A percentile compares a stretch with the other conserved stretches of the same genome.
phyloP scores from a whole-genome alignment of 2,797 vertebrate species.

The Bryconaethiops microstoma region DNA sequence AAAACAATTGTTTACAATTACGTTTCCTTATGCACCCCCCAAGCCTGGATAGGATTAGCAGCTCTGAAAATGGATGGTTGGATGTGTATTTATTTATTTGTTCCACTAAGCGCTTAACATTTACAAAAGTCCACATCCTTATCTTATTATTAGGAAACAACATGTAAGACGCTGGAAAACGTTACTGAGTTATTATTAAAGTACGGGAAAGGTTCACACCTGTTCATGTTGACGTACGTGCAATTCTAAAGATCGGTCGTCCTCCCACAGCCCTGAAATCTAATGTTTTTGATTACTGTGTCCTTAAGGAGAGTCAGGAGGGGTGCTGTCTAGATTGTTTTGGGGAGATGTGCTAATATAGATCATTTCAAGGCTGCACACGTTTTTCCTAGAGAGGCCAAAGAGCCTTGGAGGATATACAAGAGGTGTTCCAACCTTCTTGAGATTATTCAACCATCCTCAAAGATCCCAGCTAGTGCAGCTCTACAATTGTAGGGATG shows the following conservation, averaged over 20 bases:
- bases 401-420: slow-evolving; percentile 10
- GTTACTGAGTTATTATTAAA: background rate
- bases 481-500: background rate
- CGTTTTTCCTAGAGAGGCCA: background rate
- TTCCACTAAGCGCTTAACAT: too few relatives aligned
- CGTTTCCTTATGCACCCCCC: too few relatives aligned
- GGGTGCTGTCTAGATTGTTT: slow-evolving; percentile 27
- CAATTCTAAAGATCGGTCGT: background rate
- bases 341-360: slow-evolving; percentile 9
- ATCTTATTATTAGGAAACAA: too few relatives aligned
- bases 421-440: background rate
- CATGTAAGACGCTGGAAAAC: too few relatives aligned
- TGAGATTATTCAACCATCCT: slow-evolving; percentile 1
- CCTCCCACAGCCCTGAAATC: background rate
- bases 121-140: too few relatives aligned
- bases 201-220: background rate
- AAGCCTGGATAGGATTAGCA: too few relatives aligned
- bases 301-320: slow-evolving; percentile 8
- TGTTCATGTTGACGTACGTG: background rate
- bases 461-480: background rate
- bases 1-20: too few relatives aligned
- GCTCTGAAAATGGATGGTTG: too few relatives aligned
- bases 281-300: slow-evolving; percentile 11
- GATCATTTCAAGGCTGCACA: slow-evolving; percentile 28
- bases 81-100: too few relatives aligned